Evolutionary conservation across 2,888 invertebrate species (phyloP).

Genomic region (Cephus spinipes): DNA sequence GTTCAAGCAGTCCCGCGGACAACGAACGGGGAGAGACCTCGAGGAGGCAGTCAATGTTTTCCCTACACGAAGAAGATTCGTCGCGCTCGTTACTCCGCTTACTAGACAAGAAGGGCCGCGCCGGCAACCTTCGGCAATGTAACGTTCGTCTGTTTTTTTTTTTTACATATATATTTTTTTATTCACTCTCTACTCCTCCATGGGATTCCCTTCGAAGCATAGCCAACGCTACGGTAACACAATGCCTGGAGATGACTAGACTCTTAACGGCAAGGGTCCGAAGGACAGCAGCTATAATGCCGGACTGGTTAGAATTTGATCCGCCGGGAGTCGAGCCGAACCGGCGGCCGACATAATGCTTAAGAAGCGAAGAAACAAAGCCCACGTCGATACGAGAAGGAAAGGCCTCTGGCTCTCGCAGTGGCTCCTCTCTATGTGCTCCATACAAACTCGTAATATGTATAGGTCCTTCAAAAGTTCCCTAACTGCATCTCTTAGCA

Average conservation of each 20-base stretch:
- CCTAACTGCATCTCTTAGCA: too few species aligned
- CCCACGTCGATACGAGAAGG: not conserved
- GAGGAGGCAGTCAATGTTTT: too few species aligned
- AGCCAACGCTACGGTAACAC: slow-evolving; percentile 43
- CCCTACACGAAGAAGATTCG: slow-evolving; percentile 25
- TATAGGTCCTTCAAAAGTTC: too few species aligned
- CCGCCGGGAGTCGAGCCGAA: slow-evolving; percentile 59
- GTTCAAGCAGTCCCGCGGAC: too few species aligned
- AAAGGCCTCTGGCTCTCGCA: slow-evolving; percentile 3
- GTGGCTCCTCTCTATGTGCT: not conserved
- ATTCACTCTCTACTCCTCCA: slow-evolving; percentile 5
- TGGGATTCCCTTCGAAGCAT: slow-evolving; percentile 40
- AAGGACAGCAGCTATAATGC: slow-evolving; percentile 64
- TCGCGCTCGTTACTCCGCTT: slow-evolving; percentile 38
- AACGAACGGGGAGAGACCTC: too few species aligned
- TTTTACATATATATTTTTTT: slow-evolving; percentile 13
- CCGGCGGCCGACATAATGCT: slow-evolving; percentile 51
- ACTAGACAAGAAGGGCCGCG: slow-evolving; percentile 24
- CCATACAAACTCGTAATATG: not conserved
- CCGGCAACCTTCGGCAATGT: slow-evolving; percentile 31
- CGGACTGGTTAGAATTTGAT: slow-evolving; percentile 66
- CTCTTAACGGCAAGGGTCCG: slow-evolving; percentile 44
- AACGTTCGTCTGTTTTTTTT: slow-evolving; percentile 30
- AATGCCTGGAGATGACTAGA: slow-evolving; percentile 58
- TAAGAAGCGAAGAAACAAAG: slow-evolving; percentile 46